Base-by-base conservation (phyloP, 2,888 invertebrate species). In the Nysson spinosus region DNA sequence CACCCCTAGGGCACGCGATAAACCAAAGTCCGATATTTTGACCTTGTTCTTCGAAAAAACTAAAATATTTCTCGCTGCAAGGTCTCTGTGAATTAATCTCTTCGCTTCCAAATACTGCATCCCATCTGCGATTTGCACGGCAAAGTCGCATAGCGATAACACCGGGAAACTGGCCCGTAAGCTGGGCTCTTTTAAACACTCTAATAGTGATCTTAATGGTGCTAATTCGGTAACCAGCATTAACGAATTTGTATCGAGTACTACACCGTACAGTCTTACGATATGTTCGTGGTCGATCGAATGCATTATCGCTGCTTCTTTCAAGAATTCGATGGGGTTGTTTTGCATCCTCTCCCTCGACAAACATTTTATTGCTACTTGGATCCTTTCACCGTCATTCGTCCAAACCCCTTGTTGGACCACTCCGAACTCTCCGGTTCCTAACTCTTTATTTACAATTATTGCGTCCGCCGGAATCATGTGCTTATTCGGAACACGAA, bases 251-350 rank as follows among this genome's bases (percentile, higher is more conserved):
- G 97, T 93, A 82, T 98, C 97, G 55, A 99, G 89, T 2, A 98
- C 99, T 11, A 99, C 98, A 1, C 99, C 99, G 86, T 96, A 99
- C 57, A 99, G 89, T n/a, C 97, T 91, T 2, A 99, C 98, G 77
- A 99, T 97, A 86, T 97, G 96, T 62, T 97, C 96, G 86, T 99
- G 98, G 86, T 98, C 96, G 79, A 99, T 97, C 68, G 95, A 93
- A 87, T 99, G 98, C 98, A 99, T 98, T 71, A 98, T 97, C 7
- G 96, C 96, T 0, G 99, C 99, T 88, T 99, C 99, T 87, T 98
- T 98, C 44, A 99, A 89, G 88, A 99, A 98, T 87, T 98, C 98
- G 69, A 97, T 94, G 0, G 97, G 96, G 87, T 97, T 97, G 75
- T 96, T 96, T 79, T 97, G 96, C 95, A 99, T 95, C 57, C 96